phyloP scores from a whole-genome alignment of 1,140 invertebrate genomes.

The Cylas formicarius region DNA sequence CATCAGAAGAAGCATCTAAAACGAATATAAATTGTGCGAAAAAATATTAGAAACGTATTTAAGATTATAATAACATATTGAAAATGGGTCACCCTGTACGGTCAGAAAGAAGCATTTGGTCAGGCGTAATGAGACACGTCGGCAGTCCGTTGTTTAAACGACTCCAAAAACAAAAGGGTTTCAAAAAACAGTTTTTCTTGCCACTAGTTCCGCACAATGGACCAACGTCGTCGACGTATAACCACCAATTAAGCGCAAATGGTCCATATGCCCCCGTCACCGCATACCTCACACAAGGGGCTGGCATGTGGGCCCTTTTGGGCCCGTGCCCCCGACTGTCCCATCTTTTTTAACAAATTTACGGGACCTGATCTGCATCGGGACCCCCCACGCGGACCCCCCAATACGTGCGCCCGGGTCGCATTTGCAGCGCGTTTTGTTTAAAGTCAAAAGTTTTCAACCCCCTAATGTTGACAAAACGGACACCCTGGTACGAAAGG shows the following conservation, averaged over 20 bases:
- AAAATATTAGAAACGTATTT: too few relatives aligned
- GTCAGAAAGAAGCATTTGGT: too few relatives aligned
- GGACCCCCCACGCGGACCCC: constrained; percentile 22
- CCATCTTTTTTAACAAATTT: constrained; percentile 12
- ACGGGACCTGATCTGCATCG: constrained; percentile 5
- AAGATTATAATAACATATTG: too few relatives aligned
- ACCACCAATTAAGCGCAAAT: constrained; percentile 12
- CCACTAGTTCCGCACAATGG: constrained; percentile 8
- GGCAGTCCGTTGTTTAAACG: too few relatives aligned
- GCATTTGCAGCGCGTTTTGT: constrained; percentile 19
- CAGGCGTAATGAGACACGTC: too few relatives aligned
- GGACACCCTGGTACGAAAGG: constrained; percentile 20
- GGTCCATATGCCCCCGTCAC: constrained; percentile 20
- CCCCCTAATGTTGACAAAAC: constrained; percentile 26
- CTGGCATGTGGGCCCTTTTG: constrained; percentile 26
- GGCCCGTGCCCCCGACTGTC: constrained; percentile 20
- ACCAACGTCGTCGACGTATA: too few relatives aligned
- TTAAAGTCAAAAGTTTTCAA: constrained; percentile 25
- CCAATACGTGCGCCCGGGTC: constrained; percentile 18
- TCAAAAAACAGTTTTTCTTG: constrained; percentile 14
- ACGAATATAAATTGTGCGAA: too few relatives aligned
- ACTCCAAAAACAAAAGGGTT: too few relatives aligned
- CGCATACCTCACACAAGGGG: constrained; percentile 18
- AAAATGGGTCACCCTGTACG: too few relatives aligned
- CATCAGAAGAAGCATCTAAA: too few relatives aligned